A percentile compares a stretch with the other conserved stretches of the same genome.
phyloP scores from a whole-genome alignment of 2,113 vertebrate species.

The Nanorana parkeri region DNA sequence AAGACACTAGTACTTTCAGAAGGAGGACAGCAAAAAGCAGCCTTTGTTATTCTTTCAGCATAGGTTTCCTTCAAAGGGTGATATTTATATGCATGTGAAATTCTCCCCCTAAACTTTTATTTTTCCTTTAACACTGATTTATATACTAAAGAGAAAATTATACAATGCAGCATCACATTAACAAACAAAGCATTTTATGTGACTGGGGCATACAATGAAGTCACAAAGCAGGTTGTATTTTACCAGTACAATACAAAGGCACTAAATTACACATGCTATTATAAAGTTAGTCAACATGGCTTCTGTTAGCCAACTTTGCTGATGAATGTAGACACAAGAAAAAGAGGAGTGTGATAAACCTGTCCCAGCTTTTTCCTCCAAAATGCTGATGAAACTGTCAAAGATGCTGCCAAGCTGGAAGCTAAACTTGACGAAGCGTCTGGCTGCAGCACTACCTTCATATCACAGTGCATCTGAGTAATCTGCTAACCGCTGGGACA shows the following conservation, averaged over 20 bases:
- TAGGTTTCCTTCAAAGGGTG: no score
- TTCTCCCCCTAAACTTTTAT: no score
- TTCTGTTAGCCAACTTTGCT: conserved; percentile 51
- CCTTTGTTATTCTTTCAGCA: no score
- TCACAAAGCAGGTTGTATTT: background rate
- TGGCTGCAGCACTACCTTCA: conserved; percentile 42
- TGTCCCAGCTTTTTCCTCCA: background rate
- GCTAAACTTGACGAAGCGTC: conserved; percentile 54
- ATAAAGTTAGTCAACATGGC: conserved; percentile 32
- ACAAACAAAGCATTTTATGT: background rate
- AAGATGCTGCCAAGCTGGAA: conserved; percentile 39
- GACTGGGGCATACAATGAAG: background rate
- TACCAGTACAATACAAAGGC: background rate
- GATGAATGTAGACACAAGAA: conserved; percentile 24
- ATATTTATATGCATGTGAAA: no score
- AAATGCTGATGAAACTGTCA: conserved; percentile 31
- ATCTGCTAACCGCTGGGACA: conserved; percentile 56
- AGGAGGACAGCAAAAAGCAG: no score
- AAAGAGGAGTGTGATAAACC: conserved; percentile 17
- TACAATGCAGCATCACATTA: background rate
- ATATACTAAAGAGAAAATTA: no score
- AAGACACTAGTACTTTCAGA: no score
- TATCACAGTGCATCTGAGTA: conserved; percentile 50
- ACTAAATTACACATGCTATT: background rate
- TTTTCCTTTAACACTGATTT: no score